These are phyloP conservation scores for Aphidius gifuensis DNA, from an alignment of 1,140 invertebrate genomes.

Conservation along the genomic window DNA sequence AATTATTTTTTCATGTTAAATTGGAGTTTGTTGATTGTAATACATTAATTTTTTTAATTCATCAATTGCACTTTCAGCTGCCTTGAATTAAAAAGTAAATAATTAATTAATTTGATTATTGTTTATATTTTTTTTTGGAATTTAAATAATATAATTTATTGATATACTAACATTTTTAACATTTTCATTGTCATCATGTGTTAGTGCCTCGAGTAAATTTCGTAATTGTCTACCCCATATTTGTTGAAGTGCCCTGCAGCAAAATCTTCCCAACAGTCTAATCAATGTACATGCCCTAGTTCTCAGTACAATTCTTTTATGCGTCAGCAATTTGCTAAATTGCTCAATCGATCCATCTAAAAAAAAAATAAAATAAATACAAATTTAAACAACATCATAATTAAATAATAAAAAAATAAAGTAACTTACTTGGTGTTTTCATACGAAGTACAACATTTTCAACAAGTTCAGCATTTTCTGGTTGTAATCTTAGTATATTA, in stretches of 20 bases:
- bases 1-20: background rate
- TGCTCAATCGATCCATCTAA: constrained; percentile 48
- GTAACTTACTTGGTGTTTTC: constrained; percentile 29
- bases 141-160: constrained; percentile 18
- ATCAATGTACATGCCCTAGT: constrained; percentile 67
- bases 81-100: constrained; percentile 42
- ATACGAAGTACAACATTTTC: constrained; percentile 62
- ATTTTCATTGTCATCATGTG: constrained; percentile 53
- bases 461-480: constrained; percentile 72
- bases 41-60: constrained; percentile 59
- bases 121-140: background rate
- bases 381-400: background rate
- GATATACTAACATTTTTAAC: constrained; percentile 53
- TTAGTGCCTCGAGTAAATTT: constrained; percentile 56
- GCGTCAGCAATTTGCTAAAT: constrained; percentile 60
- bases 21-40: constrained; percentile 40
- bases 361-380: constrained; percentile 3
- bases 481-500: constrained; percentile 69
- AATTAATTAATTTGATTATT: background rate
- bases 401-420: constrained; percentile 5
- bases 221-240: constrained; percentile 61
- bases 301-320: constrained; percentile 60
- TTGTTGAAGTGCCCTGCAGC: constrained; percentile 62
- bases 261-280: constrained; percentile 64
- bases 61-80: constrained; percentile 54